phyloP scores from a whole-genome alignment of 2,113 vertebrate genomes.

The Mormyrus iriodes region DNA sequence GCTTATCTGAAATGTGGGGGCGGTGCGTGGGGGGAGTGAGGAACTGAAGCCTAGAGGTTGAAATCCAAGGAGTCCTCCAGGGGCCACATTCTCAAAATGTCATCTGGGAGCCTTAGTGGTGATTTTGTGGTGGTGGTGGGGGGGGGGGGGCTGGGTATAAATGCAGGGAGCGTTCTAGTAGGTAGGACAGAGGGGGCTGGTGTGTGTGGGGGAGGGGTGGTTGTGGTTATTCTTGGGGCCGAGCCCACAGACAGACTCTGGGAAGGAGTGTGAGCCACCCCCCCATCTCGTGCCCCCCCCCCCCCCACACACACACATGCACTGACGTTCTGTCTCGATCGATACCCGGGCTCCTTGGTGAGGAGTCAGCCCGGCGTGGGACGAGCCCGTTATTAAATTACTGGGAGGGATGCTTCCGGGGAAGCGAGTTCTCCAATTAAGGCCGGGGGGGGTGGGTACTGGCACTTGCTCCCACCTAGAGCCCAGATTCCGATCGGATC shows the following conservation, averaged over 20 bases:
- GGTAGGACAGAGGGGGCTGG: background rate
- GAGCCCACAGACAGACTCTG: slow-evolving; percentile 50
- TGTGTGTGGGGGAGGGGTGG: slow-evolving; percentile 10
- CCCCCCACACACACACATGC: slow-evolving; percentile 54
- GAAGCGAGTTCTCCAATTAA: slow-evolving; percentile 66
- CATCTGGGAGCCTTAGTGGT: background rate
- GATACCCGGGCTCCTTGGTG: slow-evolving; percentile 58
- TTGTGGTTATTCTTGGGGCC: slow-evolving; percentile 27
- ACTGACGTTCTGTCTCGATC: slow-evolving; percentile 54
- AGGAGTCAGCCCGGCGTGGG: slow-evolving; percentile 66
- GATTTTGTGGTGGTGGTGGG: background rate
- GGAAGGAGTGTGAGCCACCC: slow-evolving; percentile 48
- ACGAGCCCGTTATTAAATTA: slow-evolving; percentile 73
- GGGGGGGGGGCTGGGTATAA: background rate
- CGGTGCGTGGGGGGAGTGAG: background rate
- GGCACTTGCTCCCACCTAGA: slow-evolving; percentile 51
- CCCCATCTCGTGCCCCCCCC: slow-evolving; percentile 45
- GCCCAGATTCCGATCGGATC: slow-evolving; percentile 44
- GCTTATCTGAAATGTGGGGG: background rate
- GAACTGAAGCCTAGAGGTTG: background rate
- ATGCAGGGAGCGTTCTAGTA: no score
- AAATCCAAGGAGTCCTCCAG: background rate
- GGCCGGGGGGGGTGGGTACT: slow-evolving; percentile 60
- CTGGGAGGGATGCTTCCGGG: slow-evolving; percentile 65
- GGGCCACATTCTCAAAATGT: background rate